Conservation (phyloP, 2,888 invertebrate species). For the Eulithis testata region DNA sequence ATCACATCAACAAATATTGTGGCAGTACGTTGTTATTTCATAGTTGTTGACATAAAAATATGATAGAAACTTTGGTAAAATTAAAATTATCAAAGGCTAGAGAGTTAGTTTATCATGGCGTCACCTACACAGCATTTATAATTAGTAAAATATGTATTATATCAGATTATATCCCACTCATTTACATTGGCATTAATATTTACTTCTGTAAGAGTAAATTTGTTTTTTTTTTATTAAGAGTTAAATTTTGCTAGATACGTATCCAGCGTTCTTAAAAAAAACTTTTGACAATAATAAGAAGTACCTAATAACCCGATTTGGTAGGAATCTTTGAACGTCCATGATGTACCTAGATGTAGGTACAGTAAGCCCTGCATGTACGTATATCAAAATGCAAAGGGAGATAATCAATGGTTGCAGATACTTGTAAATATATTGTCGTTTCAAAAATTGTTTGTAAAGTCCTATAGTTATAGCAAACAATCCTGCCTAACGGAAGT, state of each 20-base stretch:
- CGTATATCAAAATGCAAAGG: not conserved
- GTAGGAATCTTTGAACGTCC: not conserved
- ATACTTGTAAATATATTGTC: not conserved
- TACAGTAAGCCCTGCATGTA: not conserved
- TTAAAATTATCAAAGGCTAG: no score
- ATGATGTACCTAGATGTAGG: not conserved
- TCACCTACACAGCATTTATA: no score
- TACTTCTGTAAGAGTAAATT: not conserved
- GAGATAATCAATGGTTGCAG: not conserved
- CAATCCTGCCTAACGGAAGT: constrained; percentile 3
- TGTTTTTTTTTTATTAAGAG: not conserved
- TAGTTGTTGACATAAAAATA: no score
- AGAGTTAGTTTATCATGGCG: no score
- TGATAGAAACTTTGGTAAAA: no score
- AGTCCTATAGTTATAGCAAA: not conserved
- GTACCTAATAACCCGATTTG: not conserved
- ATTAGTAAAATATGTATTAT: no score
- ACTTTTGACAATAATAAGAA: not conserved
- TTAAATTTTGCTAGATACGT: not conserved
- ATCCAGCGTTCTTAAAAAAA: not conserved
- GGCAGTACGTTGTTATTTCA: not conserved
- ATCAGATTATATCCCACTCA: not conserved
- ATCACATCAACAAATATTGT: not conserved
- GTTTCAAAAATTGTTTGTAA: not conserved
- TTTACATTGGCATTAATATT: not conserved